phyloP scores from a whole-genome alignment of 1,140 invertebrate genomes.

The Macrostomum lignano region DNA sequence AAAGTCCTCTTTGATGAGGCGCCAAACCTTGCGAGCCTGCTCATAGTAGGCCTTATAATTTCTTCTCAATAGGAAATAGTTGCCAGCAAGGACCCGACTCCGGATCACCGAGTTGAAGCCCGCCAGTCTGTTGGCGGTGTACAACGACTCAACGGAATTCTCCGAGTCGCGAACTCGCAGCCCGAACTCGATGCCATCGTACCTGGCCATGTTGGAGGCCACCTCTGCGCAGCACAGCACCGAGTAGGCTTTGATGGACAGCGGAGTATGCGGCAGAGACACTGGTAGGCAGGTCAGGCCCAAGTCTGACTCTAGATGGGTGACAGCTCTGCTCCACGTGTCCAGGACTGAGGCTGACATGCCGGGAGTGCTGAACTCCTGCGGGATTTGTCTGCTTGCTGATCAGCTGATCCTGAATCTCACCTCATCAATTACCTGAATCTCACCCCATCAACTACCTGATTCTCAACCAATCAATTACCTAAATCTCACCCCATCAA shows the following conservation, averaged over 20 bases:
- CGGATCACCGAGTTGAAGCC: not conserved
- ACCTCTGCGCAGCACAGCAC: slow-evolving; percentile 78
- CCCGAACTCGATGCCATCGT: slow-evolving; percentile 39
- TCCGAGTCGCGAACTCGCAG: not conserved
- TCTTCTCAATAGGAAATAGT: not conserved
- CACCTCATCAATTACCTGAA: no score
- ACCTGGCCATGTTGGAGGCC: slow-evolving; percentile 77
- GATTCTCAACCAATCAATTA: no score
- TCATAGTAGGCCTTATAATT: slow-evolving; percentile 1
- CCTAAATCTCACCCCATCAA: no score
- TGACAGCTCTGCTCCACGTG: no score
- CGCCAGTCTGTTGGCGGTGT: not conserved
- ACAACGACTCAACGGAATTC: not conserved
- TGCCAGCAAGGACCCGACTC: not conserved
- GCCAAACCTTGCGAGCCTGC: not conserved
- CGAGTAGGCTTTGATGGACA: slow-evolving; percentile 72
- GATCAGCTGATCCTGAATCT: no score
- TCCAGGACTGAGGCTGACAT: no score
- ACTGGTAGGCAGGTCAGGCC: no score
- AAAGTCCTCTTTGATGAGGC: not conserved
- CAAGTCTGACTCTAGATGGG: no score
- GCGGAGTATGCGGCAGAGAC: slow-evolving; percentile 49
- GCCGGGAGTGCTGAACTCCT: no score
- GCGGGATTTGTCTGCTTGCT: no score
- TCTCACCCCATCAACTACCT: no score